phyloP scores from a whole-genome alignment of 2,113 vertebrate genomes.

The Microtus pennsylvanicus region DNA sequence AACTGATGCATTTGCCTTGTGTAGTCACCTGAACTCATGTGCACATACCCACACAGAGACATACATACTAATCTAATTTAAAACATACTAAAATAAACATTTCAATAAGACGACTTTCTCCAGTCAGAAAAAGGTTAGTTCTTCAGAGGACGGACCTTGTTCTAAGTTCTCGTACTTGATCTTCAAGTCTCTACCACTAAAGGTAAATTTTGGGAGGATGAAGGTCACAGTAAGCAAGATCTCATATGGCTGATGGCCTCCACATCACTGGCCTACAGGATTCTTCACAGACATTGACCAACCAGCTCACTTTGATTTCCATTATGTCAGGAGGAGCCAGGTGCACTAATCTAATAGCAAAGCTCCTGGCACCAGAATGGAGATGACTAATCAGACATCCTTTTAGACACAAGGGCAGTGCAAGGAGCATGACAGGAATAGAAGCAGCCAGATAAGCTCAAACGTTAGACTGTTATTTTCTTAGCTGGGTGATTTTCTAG shows the following conservation, averaged over 20 bases:
- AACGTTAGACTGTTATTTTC: conserved; percentile 2
- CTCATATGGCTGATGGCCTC: neutral
- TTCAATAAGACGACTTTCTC: neutral
- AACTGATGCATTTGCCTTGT: neutral
- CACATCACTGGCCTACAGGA: neutral
- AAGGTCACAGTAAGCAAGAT: neutral
- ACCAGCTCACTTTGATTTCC: neutral
- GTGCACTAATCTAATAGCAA: neutral
- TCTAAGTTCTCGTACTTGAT: neutral
- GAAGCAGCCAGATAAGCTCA: conserved; percentile 16
- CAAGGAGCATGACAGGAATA: neutral
- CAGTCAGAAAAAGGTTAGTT: neutral
- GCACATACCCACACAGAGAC: neutral
- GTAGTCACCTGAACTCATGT: neutral
- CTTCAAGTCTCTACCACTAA: neutral
- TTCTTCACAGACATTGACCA: neutral
- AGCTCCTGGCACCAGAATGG: neutral
- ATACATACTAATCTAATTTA: neutral
- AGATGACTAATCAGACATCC: neutral
- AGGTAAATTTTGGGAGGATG: neutral
- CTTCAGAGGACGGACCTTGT: neutral
- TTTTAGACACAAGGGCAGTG: neutral
- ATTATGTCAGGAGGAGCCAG: neutral
- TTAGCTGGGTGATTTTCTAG: neutral
- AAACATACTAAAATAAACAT: neutral